A percentile compares a stretch with the other conserved stretches of the same genome.
Conservation (phyloP, 2,888 invertebrate genomes). For the Entomobrya proxima region DNA sequence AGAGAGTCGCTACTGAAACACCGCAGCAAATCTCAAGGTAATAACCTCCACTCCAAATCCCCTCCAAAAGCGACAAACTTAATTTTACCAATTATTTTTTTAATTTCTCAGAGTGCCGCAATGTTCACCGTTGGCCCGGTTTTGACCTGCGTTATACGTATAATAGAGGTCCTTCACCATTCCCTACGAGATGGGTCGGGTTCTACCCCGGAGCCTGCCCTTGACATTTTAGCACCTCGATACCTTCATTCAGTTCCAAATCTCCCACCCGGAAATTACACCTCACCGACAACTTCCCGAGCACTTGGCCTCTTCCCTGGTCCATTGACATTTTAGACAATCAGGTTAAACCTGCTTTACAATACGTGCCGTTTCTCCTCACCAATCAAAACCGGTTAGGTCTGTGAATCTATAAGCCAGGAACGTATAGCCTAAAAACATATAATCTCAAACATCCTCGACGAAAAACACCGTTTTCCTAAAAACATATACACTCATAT, state of each 20-base stretch:
- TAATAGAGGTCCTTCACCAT: constrained; percentile 37
- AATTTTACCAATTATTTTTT: not conserved
- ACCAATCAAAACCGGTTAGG: constrained; percentile 51
- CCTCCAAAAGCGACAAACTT: too few relatives aligned
- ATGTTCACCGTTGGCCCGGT: constrained; percentile 18
- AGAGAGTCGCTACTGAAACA: too few relatives aligned
- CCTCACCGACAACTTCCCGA: constrained; percentile 41
- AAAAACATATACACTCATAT: too few relatives aligned
- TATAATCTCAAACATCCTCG: too few relatives aligned
- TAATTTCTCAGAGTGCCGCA: constrained; percentile 54
- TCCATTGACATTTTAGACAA: not conserved
- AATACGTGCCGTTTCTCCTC: constrained; percentile 52
- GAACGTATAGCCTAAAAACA: too few relatives aligned
- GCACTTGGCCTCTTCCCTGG: not conserved
- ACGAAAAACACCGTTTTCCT: too few relatives aligned
- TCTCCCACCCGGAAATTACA: constrained; percentile 44
- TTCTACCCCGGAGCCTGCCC: constrained; percentile 28
- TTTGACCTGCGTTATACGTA: constrained; percentile 3
- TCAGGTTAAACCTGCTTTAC: constrained; percentile 34
- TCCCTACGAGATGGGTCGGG: constrained; percentile 51
- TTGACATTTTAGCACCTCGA: constrained; percentile 42
- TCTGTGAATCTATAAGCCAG: too few relatives aligned
- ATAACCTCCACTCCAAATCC: too few relatives aligned
- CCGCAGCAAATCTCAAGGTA: too few relatives aligned
- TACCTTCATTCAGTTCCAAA: constrained; percentile 51